These are phyloP conservation scores for Urocitellus parryii DNA, from an alignment of 2,113 vertebrate genomes.

Conservation along the genomic window DNA sequence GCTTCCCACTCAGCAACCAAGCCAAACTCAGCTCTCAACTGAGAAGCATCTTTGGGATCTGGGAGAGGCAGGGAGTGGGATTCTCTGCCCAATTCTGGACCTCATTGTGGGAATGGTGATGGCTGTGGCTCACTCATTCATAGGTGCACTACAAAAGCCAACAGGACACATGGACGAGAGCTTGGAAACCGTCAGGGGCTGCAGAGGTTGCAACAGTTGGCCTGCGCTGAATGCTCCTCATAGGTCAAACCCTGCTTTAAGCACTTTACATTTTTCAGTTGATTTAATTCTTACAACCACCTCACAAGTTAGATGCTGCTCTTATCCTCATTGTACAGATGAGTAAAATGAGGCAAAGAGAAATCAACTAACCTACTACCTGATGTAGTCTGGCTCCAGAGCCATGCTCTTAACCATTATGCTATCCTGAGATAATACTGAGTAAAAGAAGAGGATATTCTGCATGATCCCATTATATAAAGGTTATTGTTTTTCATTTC, in stretches of 20 bases:
- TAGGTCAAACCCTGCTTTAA: neutral
- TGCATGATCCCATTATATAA: neutral
- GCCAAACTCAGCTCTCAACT: neutral
- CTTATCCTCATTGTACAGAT: neutral
- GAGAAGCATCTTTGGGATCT: neutral
- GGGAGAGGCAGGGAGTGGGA: neutral
- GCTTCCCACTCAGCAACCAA: neutral
- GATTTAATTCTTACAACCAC: too few species aligned
- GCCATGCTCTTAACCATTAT: neutral
- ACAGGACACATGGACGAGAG: neutral
- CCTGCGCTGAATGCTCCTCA: neutral
- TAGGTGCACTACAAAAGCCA: neutral
- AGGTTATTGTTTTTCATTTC: too few species aligned
- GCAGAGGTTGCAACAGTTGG: neutral
- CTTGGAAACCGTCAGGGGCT: neutral
- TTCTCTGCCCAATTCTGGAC: neutral
- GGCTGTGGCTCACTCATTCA: neutral
- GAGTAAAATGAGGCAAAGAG: neutral
- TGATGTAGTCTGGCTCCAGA: neutral
- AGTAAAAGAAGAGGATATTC: neutral
- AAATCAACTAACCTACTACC: neutral
- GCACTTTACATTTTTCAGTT: neutral
- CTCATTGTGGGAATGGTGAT: neutral
- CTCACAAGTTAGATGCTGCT: neutral
- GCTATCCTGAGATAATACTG: neutral